Conservation (phyloP, 92 coral and sea anemone species). For the Phymanthus crucifer region DNA sequence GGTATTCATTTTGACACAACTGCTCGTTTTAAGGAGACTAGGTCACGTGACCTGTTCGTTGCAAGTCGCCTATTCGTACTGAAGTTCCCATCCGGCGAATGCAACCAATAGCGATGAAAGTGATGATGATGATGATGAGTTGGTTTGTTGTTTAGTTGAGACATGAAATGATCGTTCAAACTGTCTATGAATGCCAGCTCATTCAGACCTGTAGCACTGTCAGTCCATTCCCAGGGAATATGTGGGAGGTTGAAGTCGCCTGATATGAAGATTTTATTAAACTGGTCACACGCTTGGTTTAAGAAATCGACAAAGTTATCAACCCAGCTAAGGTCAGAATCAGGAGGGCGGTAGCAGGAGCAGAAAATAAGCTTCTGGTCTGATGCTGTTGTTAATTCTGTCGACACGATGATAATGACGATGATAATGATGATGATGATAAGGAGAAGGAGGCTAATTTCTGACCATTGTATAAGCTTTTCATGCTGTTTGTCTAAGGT, state of each 20-base stretch:
- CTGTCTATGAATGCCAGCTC: constrained; percentile 45
- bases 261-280: constrained; percentile 43
- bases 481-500: constrained; percentile 34
- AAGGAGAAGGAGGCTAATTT: too few species aligned
- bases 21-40: too few species aligned
- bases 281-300: constrained; percentile 33
- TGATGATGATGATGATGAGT: constrained; percentile 61
- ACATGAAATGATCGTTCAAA: constrained; percentile 48
- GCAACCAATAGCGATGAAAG: too few species aligned
- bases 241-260: constrained; percentile 57
- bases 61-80: too few species aligned
- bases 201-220: constrained; percentile 1
- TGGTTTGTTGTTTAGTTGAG: constrained; percentile 47
- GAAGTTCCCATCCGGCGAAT: too few species aligned
- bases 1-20: too few species aligned
- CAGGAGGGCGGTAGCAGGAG: constrained; percentile 42
- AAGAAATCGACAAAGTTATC: constrained; percentile 27
- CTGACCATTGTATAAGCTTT: too few species aligned
- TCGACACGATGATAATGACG: constrained; percentile 7
- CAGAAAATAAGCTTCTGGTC: constrained; percentile 44
- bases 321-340: constrained; percentile 25
- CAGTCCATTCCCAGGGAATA: constrained; percentile 56
- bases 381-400: constrained; percentile 36
- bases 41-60: too few species aligned
- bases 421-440: too few species aligned